Conservation (phyloP, 2,113 vertebrate species). For the Acanthisitta chloris region DNA sequence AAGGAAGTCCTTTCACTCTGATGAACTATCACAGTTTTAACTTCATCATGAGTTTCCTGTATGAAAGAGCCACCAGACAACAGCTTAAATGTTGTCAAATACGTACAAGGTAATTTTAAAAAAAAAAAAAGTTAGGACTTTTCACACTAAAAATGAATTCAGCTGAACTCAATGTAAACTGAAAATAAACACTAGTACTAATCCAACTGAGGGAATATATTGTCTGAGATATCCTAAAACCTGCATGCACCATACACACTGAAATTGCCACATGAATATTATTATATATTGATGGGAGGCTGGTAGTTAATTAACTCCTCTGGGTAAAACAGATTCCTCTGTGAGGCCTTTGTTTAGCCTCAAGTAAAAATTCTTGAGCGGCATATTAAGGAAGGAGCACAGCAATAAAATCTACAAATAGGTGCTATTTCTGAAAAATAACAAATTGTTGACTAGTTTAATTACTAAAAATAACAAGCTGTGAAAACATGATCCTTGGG, state of each 20-base stretch:
- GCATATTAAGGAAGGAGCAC: background rate
- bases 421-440: background rate
- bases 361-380: background rate
- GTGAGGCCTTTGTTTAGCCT: background rate
- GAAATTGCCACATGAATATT: conserved; percentile 1
- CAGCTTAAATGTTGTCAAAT: conserved; percentile 23
- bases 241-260: background rate
- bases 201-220: conserved; percentile 18
- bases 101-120: background rate
- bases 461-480: background rate
- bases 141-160: background rate
- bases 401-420: background rate
- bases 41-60: background rate
- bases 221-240: conserved; percentile 2
- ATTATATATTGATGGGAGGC: background rate
- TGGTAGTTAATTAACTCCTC: background rate
- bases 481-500: background rate
- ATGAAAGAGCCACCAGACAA: background rate
- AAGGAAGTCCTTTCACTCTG: background rate
- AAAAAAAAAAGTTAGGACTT: background rate
- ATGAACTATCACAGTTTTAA: background rate
- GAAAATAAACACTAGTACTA: background rate
- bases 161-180: conserved; percentile 26
- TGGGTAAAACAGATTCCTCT: background rate
- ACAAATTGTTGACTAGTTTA: background rate